Evolutionary conservation across 2,113 vertebrate genomes (phyloP).

Genomic region (Chionodraco myersi): DNA sequence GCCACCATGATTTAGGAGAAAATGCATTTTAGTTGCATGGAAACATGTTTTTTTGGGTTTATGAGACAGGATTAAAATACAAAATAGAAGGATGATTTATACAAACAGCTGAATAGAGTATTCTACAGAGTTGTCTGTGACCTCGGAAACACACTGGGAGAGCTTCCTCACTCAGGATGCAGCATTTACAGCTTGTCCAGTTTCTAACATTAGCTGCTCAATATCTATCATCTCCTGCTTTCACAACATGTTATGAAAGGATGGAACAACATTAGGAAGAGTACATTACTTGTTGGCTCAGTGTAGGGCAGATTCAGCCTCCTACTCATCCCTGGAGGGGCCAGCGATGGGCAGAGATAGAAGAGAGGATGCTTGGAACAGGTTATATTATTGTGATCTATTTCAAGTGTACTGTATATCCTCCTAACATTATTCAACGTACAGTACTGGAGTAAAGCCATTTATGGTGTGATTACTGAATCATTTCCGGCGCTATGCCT

Average conservation of each 20-base stretch:
- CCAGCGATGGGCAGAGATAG: conserved; percentile 18
- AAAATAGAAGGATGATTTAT: not conserved
- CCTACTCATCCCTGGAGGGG: conserved; percentile 61
- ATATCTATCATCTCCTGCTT: conserved; percentile 29
- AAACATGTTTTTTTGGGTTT: no score
- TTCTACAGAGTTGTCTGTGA: not conserved
- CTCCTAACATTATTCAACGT: conserved; percentile 19
- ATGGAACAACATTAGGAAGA: conserved; percentile 44
- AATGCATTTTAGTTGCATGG: no score
- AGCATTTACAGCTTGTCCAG: not conserved
- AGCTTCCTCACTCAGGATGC: not conserved
- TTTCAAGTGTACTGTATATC: conserved; percentile 37
- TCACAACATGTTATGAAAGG: conserved; percentile 57
- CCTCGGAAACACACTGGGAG: not conserved
- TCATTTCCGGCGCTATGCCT: not conserved
- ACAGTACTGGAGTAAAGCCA: conserved; percentile 29
- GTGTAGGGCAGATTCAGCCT: conserved; percentile 46
- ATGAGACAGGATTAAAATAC: no score
- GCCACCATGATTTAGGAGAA: no score
- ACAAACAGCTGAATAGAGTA: not conserved
- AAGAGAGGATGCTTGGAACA: conserved; percentile 40
- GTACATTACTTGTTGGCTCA: conserved; percentile 41
- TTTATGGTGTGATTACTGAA: not conserved
- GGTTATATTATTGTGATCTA: conserved; percentile 33
- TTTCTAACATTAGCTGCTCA: conserved; percentile 13